Base-by-base conservation (phyloP, 2,888 invertebrate genomes). In the Sympetrum striolatum region DNA sequence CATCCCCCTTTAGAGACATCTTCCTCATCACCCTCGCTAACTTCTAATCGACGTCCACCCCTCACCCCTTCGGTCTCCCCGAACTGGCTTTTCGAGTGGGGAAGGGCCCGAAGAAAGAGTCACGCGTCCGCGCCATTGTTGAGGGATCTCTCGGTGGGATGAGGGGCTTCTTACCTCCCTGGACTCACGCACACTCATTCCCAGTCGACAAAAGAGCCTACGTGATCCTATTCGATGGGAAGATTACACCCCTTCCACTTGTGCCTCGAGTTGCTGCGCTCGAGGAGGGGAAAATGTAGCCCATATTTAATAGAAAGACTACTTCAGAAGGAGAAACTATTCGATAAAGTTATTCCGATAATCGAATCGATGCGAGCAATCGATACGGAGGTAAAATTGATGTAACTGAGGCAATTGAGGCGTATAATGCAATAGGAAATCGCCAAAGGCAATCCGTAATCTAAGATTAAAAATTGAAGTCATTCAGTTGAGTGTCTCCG, bases 161-260 rank as follows among this genome's bases (percentile, higher is more conserved):
- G n/a, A 44, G 39, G 48, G 15, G 5, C 14, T 3, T 25, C 8
- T 35, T 44, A 22, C 58, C 58, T 8, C 10, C 44, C 25, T n/a
- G 81, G 82, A 82, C 82, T 35, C 86, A 64, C 64, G 64, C 64
- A 60, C 60, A 6, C 25, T 22, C 81, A 25, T 81, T 58, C 82
- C 58, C 82, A 82, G 82, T 82, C 86, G 60, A 60, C 86, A 86
- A 60, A 86, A 86, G 86, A 37, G 86, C 60, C 86, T 86, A 86
- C 86, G 86, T 86, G 86, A 60, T 58, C 86, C 82, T 0, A 82
- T 44, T 44, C 44, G 44, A 44, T 44, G 6, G 60, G 58, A 58
- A 86, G 37, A 60, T 73, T 73, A 14, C 73, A 18, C 53, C 82
- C 35, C 82, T 48, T 25, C 25, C 81, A 15, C 82, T 35, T 22